A percentile compares a stretch with the other conserved stretches of the same genome.
Conservation (phyloP, 35 echinoderm and acorn worm genomes). For the Stichopus chloronotus region DNA sequence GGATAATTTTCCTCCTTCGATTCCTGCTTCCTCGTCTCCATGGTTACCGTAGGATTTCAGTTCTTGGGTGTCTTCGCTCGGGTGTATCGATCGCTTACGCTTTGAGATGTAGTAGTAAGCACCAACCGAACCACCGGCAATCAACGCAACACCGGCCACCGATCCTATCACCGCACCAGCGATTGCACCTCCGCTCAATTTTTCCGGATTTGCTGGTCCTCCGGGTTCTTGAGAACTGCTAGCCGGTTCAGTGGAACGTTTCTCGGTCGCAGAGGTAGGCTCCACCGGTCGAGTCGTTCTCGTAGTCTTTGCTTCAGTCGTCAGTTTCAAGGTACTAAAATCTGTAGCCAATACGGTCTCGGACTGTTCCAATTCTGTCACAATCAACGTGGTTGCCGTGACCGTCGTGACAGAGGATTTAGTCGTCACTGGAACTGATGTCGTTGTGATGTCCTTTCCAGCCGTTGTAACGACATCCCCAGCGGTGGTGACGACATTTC, state of each 20-base stretch:
- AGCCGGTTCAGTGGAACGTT: background rate
- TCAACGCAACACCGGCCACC: background rate
- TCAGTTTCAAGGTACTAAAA: background rate
- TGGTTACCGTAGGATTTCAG: slow-evolving; percentile 17
- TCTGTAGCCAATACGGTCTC: background rate
- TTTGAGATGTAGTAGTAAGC: slow-evolving; percentile 16
- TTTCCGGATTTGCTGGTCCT: background rate
- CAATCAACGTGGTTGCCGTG: background rate
- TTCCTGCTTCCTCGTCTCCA: background rate
- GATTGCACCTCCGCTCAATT: background rate
- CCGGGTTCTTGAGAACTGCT: background rate
- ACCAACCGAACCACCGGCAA: slow-evolving; percentile 18
- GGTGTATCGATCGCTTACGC: background rate
- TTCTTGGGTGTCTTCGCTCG: slow-evolving; percentile 23
- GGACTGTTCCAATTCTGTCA: background rate
- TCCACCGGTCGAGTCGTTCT: background rate
- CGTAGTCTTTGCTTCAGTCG: background rate
- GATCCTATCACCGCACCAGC: slow-evolving; percentile 2
- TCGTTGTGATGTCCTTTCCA: background rate
- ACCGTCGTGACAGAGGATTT: background rate
- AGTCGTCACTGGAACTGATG: background rate
- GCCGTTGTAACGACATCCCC: background rate
- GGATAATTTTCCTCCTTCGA: background rate
- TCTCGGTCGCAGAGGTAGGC: background rate
- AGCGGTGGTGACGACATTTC: background rate